phyloP scores from a whole-genome alignment of 2,888 invertebrate species.

The Clepsis dumicolana region DNA sequence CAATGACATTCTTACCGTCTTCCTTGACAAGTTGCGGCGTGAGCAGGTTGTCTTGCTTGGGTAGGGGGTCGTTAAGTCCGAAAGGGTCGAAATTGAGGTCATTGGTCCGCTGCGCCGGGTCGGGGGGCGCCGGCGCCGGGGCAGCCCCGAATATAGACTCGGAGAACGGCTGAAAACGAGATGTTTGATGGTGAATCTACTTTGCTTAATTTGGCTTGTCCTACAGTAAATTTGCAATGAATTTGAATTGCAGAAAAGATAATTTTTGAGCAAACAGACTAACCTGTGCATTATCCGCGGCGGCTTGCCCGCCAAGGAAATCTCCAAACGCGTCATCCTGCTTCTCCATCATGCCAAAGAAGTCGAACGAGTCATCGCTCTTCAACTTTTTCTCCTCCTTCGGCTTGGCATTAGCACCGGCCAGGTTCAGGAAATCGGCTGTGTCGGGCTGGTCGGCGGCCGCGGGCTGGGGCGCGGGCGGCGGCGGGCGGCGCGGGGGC shows the following conservation, averaged over 20 bases:
- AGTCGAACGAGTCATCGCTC: constrained; percentile 86
- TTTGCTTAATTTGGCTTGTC: background rate
- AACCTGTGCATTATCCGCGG: constrained; percentile 57
- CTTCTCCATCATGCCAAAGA: constrained; percentile 87
- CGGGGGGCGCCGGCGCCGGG: constrained; percentile 64
- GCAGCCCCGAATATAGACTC: constrained; percentile 69
- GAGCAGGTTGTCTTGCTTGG: constrained; percentile 74
- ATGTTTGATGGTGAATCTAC: background rate
- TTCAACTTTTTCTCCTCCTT: constrained; percentile 63
- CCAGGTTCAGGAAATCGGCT: constrained; percentile 72
- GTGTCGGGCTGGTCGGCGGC: constrained; percentile 59
- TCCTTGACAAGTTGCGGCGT: constrained; percentile 70
- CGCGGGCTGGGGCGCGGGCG: constrained; percentile 49
- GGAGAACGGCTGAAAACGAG: constrained; percentile 62
- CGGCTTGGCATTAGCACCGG: constrained; percentile 46
- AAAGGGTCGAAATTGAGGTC: constrained; percentile 88
- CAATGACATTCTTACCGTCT: constrained; percentile 63
- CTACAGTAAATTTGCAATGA: too few species aligned
- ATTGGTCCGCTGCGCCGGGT: constrained; percentile 50
- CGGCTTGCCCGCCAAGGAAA: constrained; percentile 69
- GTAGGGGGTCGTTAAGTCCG: constrained; percentile 82
- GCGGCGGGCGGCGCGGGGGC: constrained; percentile 52
- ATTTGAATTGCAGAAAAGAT: background rate
- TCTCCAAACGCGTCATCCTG: constrained; percentile 79
- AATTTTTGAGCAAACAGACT: background rate